Base-by-base conservation (phyloP, 1,140 invertebrate genomes). In the Drosophila burlai region DNA sequence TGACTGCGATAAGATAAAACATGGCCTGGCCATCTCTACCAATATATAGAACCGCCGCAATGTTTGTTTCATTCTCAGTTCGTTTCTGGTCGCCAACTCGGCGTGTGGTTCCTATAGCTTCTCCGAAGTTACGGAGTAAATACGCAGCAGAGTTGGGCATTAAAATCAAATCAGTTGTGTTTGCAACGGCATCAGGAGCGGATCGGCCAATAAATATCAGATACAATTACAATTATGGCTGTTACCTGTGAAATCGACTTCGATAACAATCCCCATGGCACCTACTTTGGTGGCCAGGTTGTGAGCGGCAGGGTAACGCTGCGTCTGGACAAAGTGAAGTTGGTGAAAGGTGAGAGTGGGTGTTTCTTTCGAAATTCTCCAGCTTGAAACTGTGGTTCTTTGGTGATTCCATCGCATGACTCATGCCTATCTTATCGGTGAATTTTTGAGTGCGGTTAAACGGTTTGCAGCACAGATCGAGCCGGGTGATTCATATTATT, bases 211-310 rank as follows among this genome's bases (percentile, higher is more conserved):
- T 64, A 64, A 36, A 78, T 6, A 52, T 9, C 24, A n/a, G 21
- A 26, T 55, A 50, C 59, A 71, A 47, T 67, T 46, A 61, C 45
- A 42, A 62, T 40, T 61, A 92, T 92, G 91, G 68, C 73, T 65
- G 89, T 91, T 34, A 92, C 63, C 3, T 91, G 91, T 62, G 67
- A 77, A 58, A 92, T 92, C 64, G 75, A 90, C 3, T 94, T 94
- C 59, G 94, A 92, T 77, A 81, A 94, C 68, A 94, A 94, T 86
- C 92, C 93, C 6, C 85, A 92, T 24, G 91, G 82, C 31, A 93
- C 93, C 4, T 95, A 94, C 75, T 94, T 93, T 81, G 93, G 93
- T 45, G 94, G 94, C 13, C 93, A 94, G 85, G 92, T 89, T 11
- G 69, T 95, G 2, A 92, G 92, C 31, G 94, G 94, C 18, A 83